Evolutionary conservation across 2,888 invertebrate species (phyloP).

Genomic region (Keiferia lycopersicella): DNA sequence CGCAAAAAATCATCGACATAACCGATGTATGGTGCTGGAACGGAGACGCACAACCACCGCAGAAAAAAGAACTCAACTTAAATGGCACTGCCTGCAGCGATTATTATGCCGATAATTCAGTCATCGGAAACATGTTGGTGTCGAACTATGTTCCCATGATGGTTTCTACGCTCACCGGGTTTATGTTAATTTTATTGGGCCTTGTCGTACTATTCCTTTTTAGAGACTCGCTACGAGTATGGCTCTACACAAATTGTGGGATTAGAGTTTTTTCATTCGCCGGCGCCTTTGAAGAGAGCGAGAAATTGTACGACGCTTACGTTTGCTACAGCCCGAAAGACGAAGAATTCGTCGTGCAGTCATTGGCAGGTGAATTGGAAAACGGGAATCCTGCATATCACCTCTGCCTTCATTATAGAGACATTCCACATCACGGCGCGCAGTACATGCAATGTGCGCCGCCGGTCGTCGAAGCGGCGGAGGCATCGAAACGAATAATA

Average conservation of each 20-base stretch:
- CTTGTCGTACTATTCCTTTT: conserved; percentile 91
- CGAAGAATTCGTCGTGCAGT: conserved; percentile 93
- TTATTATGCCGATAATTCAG: conserved; percentile 91
- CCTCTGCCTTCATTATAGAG: conserved; percentile 93
- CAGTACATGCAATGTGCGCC: conserved; percentile 88
- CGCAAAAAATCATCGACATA: conserved; percentile 89
- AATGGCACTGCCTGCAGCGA: conserved; percentile 94
- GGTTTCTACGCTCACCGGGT: conserved; percentile 88
- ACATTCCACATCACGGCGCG: conserved; percentile 87
- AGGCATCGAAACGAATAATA: conserved; percentile 92
- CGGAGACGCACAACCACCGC: conserved; percentile 86
- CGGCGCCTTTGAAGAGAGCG: conserved; percentile 87
- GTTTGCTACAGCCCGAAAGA: conserved; percentile 96
- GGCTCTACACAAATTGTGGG: conserved; percentile 94
- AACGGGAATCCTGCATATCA: conserved; percentile 90
- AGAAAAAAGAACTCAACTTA: conserved; percentile 89
- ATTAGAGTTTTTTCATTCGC: conserved; percentile 89
- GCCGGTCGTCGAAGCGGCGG: conserved; percentile 90
- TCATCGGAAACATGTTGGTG: conserved; percentile 90
- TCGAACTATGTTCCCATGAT: conserved; percentile 93
- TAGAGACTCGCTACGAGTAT: conserved; percentile 91
- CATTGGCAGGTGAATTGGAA: conserved; percentile 91
- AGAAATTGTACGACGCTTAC: conserved; percentile 95
- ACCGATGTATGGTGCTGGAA: conserved; percentile 91
- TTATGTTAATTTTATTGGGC: conserved; percentile 88